These are phyloP conservation scores for Taphrorychus bicolor DNA, from an alignment of 2,888 invertebrate species.

Conservation along the genomic window DNA sequence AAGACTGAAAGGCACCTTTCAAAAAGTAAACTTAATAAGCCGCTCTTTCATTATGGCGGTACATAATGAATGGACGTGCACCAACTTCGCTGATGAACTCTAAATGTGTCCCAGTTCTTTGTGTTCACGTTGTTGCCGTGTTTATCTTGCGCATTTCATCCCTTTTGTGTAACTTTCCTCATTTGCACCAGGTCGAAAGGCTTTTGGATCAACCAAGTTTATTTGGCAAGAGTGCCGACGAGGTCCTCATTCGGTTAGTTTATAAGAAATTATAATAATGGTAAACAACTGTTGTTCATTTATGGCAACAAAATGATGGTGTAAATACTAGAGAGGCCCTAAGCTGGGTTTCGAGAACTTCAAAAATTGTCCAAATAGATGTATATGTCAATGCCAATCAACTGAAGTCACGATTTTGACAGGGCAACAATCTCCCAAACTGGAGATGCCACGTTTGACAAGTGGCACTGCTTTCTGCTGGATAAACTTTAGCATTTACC, in stretches of 20 bases:
- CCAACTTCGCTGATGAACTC: not conserved
- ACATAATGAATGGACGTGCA: not conserved
- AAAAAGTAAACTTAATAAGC: not conserved
- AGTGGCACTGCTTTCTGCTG: too few relatives aligned
- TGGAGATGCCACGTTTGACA: too few relatives aligned
- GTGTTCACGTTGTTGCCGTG: not conserved
- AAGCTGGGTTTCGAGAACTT: too few relatives aligned
- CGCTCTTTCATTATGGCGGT: constrained; percentile 1
- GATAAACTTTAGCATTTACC: too few relatives aligned
- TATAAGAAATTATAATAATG: too few relatives aligned
- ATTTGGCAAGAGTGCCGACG: not conserved
- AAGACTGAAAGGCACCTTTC: not conserved
- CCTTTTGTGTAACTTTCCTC: constrained; percentile 4
- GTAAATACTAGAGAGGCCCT: too few relatives aligned
- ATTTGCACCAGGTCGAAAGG: constrained; percentile 2
- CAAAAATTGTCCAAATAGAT: too few relatives aligned
- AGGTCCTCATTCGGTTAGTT: not conserved
- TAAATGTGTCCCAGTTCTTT: constrained; percentile 7
- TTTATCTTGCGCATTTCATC: constrained; percentile 8
- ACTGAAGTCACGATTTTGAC: too few relatives aligned
- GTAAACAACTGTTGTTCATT: too few relatives aligned
- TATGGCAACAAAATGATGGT: not conserved
- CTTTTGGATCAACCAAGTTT: not conserved
- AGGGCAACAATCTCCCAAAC: too few relatives aligned
- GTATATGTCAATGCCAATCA: too few relatives aligned